Evolutionary conservation across 2,888 invertebrate species (phyloP), one percentile per base, ranked within the genome.

Genomic region (Gortyna flavago): DNA sequence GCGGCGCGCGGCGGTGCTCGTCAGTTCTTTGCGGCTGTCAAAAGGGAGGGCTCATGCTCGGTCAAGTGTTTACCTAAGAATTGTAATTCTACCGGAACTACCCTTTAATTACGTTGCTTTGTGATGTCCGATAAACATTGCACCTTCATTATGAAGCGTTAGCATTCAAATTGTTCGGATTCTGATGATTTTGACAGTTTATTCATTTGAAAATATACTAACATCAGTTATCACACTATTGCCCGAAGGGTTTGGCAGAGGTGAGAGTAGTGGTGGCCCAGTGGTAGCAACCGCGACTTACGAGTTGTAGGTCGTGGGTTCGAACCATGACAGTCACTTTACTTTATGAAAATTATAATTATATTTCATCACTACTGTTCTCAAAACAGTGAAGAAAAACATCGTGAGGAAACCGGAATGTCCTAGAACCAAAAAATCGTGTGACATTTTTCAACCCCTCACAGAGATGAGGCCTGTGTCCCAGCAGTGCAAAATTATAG

Each of bases 81-180:
- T 75, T 57, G 18, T 59, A 59, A 59, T 59, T 75, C 8, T 29
- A 59, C 32, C 29, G n/a, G 11, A 67, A 41, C 32, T 16, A 32
- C 13, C 64, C n/a, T 16, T 29, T 64, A 59, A 78, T 78, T n/a
- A 77, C 32, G n/a, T 38, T 41, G n/a, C 7, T 54, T 54, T 61
- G 59, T 67, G 54, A 72, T 79, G 59, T 13, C 7, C 32, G 18
- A 41, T 66, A 48, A 9, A 66, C 48, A 7, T 21, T 70, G 35
- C 44, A 29, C 29, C 21, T 1, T 11, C 3, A 64, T 32, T 25
- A 35, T 54, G 35, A 54, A 6, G 3, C 32, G 18, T 66, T 18
- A 18, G 13, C 18, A 13, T 11, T 35, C 3, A 5, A 51, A 32
- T 35, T 32, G 2, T 32, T 71, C 5, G 2, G 5, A 32, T 35